Base-by-base conservation (phyloP, 1,140 invertebrate genomes). In the Odontomachus brunneus region DNA sequence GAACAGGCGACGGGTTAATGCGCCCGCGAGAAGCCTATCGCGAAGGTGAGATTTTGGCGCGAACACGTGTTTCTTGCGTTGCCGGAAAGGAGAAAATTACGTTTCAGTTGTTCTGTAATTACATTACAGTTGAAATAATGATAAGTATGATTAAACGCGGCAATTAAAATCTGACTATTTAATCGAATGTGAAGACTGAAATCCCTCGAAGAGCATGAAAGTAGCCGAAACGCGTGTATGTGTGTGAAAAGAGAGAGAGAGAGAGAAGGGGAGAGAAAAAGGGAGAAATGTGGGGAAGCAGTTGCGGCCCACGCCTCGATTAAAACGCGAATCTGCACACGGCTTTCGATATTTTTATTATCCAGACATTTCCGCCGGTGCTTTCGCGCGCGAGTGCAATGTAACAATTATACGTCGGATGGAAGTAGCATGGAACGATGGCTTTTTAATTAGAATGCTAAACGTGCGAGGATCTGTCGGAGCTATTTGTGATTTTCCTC, bases 401-500 rank as follows among this genome's bases (percentile, higher is more conserved):
- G 11, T n/a, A 55, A 55, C n/a, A 44, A 44, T 44, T 0, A 7
- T 55, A 53, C 49, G 3, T n/a, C 15, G 15, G 33, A 53, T 1
- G 33, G 24, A 33, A 51, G 29, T 74, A 0, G 19, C 33, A 12
- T 2, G 29, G 4, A 49, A 48, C 44, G 9, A 19, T 33, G 19
- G 33, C 29, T 60, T 75, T 67, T 38, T 0, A 12, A 67, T 78
- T 69, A 26, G 5, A 2, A 69, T 57, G n/a, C 44, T n/a, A n/a
- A n/a, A 19, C 7, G 3, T 19, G n/a, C 3, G 57, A 59, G 11
- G 29, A 14, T 57, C 4, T 57, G 15, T 55, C 15, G 48, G 26
- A 17, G 15, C 59, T 62, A 85, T 85, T 88, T 88, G 0, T 15
- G 33, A 22, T 63, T 66, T 67, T 82, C 71, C 15, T 33, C 51